Evolutionary conservation across 2,888 invertebrate species (phyloP), one percentile per base, ranked within the genome.

Genomic region (Eucera pruinosa): DNA sequence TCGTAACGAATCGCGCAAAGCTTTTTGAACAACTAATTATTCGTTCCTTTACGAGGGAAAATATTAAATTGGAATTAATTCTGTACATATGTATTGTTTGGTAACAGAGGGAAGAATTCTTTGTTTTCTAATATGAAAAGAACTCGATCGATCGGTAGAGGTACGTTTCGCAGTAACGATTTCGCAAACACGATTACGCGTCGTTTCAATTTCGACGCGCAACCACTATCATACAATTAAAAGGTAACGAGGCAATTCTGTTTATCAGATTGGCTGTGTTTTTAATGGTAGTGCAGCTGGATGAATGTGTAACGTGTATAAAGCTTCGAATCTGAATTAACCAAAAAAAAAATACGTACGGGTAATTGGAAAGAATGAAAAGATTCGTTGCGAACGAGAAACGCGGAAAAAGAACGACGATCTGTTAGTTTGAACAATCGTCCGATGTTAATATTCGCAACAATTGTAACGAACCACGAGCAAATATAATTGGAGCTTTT

Each of bases 231-330:
- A 47, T 30, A 43, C 43, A 60, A 72, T 72, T 72, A 72, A 60
- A 23, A 45, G 25, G 62, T 43, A 64, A 73, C 75, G 74, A 64
- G 74, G n/a, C 60, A 54, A 54, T 47, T 61, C n/a, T 30, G 33
- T 70, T 55, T 55, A 62, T 47, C 62, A 9, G 55, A 61, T 74
- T 58, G 36, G 11, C n/a, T 47, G 36, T 7, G 20, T 48, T 36
- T 30, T 3, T 33, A 15, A 20, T 18, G 15, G n/a, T 0, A 18
- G 18, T 3, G 0, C 1, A 9, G 18, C 18, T 9, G 5, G 30
- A 6, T 7, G 6, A 13, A 1, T n/a, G n/a, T 7, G 2, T 6
- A 6, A 7, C 4, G 13, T 13, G 18, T 2, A 1, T 20, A 4
- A 33, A 5, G 20, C 6, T 54, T 54, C n/a, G n/a, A n/a, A n/a